Base-by-base conservation (phyloP, 2,113 vertebrate species). In the Neogobius melanostomus region DNA sequence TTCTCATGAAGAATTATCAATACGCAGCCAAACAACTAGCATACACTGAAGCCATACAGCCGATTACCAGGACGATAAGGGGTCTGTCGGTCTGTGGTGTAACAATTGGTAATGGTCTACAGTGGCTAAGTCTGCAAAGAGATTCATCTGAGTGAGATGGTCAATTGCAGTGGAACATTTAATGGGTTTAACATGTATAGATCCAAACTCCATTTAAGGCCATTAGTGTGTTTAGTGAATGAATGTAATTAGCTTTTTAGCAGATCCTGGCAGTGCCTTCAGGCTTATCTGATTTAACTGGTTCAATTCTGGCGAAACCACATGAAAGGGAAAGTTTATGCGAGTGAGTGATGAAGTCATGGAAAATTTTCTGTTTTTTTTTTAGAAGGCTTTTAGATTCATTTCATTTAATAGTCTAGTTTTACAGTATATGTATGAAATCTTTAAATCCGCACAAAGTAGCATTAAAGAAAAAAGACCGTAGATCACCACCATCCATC, bases 181-280 rank as follows among this genome's bases (percentile, higher is more conserved):
- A 88, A 88, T 89, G 83, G 86, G 46, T 64, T 71, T 44, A 64
- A 79, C 82, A 82, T 75, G 76, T 16, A 85, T 88, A 12, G 16
- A 62, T 65, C 43, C 67, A 64, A 53, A 66, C 47, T 78, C 81
- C 66, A 80, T 86, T 87, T 76, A 68, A 61, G 45, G 65, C 17
- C 45, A 64, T 7, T 69, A 49, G 60, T 68, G 60, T 54, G 72
- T 64, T 76, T 82, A 84, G 85, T 79, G 75, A 76, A 9, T 51
- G 65, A 68, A 66, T 79, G 68, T 80, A 78, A 86, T 85, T 74
- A 77, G 66, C 48, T 73, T 74, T 83, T 79, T 79, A 74, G 59
- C 71, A 17, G 53, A 69, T 68, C 53, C 69, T 60, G 60, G 10
- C 65, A 87, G 75, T 73, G 46, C 65, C 51, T 72, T n/a, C 0